These are phyloP conservation scores for Osedax frankpressi DNA, from an alignment of 2,888 invertebrate genomes.

Conservation along the genomic window DNA sequence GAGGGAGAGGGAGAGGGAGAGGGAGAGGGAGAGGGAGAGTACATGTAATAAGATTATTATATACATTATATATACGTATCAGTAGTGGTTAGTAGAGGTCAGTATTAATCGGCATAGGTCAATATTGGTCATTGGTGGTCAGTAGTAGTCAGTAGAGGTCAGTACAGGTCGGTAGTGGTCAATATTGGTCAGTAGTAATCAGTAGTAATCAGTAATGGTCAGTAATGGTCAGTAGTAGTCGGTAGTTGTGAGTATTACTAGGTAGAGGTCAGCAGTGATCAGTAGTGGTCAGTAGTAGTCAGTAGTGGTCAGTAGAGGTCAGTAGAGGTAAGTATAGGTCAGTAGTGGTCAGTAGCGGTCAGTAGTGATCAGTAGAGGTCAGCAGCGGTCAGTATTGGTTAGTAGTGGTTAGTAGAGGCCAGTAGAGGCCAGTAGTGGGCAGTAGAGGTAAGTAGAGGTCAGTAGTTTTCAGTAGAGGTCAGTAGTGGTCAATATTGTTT, in stretches of 20 bases:
- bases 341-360: background rate
- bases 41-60: no score
- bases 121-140: no score
- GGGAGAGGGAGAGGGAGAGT: no score
- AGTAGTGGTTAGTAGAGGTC: no score
- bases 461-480: background rate
- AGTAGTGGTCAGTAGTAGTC: background rate
- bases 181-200: no score
- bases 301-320: background rate
- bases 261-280: background rate
- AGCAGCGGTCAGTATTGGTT: background rate
- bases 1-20: no score
- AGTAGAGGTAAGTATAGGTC: background rate
- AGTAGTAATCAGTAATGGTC: no score
- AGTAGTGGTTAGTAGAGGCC: background rate
- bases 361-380: background rate
- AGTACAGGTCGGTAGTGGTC: no score
- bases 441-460: background rate
- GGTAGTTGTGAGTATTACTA: background rate
- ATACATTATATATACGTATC: no score
- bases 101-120: no score
- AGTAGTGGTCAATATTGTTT: background rate
- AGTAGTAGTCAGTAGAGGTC: no score
- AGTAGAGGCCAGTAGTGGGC: background rate
- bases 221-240: no score